Evolutionary conservation across 2,113 vertebrate genomes (phyloP).

Genomic region (Fukomys damarensis): DNA sequence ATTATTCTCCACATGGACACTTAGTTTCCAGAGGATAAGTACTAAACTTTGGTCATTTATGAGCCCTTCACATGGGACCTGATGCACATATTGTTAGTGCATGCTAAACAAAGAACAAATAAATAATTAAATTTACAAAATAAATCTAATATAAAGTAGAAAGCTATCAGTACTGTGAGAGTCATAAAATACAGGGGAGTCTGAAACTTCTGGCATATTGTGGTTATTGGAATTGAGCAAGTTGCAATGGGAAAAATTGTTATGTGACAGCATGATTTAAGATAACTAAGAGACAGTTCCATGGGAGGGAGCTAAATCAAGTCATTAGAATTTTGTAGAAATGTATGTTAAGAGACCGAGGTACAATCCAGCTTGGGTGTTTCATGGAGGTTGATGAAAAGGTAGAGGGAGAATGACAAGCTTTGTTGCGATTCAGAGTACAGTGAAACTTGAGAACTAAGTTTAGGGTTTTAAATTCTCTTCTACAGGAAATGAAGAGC

Average conservation of each 20-base stretch:
- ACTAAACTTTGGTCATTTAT: slow-evolving; percentile 4
- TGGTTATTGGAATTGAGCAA: not conserved
- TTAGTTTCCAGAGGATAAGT: not conserved
- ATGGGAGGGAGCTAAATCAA: slow-evolving; percentile 11
- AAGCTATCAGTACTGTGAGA: not conserved
- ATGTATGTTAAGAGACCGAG: not conserved
- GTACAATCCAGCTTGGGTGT: not conserved
- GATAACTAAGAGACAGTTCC: not conserved
- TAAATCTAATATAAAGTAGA: not conserved
- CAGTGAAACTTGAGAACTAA: not conserved
- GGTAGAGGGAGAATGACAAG: not conserved
- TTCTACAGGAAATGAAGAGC: not conserved
- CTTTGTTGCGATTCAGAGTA: not conserved
- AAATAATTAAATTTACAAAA: not conserved
- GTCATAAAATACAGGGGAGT: not conserved
- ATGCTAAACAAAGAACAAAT: not conserved
- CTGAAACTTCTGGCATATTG: not conserved
- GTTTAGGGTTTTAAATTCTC: not conserved
- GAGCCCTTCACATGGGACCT: not conserved
- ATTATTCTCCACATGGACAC: not conserved
- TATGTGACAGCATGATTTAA: slow-evolving; percentile 12
- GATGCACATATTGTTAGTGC: not conserved
- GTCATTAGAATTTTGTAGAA: not conserved
- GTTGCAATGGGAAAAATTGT: not conserved
- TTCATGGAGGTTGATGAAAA: not conserved